These are phyloP conservation scores for Crocodylus rhombifer DNA, from an alignment of 2,797 vertebrate genomes.

Conservation along the genomic window DNA sequence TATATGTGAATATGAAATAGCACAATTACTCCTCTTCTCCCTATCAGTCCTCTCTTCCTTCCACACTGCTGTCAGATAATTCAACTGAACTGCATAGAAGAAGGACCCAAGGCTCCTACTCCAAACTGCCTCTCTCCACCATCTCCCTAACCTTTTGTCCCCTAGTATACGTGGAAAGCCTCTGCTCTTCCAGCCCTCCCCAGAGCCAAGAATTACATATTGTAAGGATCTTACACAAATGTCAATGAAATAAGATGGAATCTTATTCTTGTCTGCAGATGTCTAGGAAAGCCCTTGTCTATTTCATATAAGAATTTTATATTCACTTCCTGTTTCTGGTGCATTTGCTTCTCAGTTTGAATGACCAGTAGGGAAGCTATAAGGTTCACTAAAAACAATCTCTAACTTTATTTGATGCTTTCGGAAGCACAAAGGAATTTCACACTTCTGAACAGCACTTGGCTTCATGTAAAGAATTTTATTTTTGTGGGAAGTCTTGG, in stretches of 20 bases:
- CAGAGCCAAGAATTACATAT: not conserved
- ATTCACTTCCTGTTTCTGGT: not conserved
- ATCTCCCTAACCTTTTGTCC: not conserved
- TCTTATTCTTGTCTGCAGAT: not conserved
- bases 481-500: not conserved
- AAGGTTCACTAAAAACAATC: constrained; percentile 41
- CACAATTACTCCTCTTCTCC: not conserved
- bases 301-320: not conserved
- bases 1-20: not conserved
- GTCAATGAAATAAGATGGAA: not conserved
- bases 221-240: not conserved
- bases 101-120: not conserved
- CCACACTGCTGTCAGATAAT: not conserved
- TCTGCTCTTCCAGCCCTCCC: not conserved
- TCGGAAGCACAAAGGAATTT: constrained; percentile 17
- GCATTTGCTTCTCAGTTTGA: constrained; percentile 22
- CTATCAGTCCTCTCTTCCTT: not conserved
- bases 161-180: not conserved
- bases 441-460: not conserved
- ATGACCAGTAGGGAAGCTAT: not conserved
- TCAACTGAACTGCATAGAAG: not conserved
- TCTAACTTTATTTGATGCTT: constrained; percentile 28
- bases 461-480: not conserved
- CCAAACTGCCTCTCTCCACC: not conserved
- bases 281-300: not conserved